Percentiles rank a stretch among this genome's conserved stretches.
Evolutionary conservation across 2,797 vertebrate species (phyloP).

Genomic region (Varecia variegata): DNA sequence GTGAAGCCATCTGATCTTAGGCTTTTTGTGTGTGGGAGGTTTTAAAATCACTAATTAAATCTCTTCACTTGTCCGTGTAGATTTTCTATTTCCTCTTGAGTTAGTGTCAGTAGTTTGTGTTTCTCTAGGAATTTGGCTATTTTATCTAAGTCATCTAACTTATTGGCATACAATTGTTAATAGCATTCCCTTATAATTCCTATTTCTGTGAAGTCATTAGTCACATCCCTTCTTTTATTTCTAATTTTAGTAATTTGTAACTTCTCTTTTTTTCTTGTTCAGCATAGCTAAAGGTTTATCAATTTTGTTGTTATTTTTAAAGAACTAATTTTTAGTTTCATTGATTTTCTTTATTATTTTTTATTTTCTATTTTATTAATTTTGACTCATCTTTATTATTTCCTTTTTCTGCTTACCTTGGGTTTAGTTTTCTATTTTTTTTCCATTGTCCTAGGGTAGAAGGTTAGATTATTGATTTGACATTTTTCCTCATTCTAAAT

Average conservation of each 20-base stretch:
- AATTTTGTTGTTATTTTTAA: background rate
- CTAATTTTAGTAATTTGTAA: background rate
- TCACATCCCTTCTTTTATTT: background rate
- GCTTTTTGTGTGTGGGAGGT: background rate
- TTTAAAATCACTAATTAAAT: background rate
- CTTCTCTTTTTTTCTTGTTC: background rate
- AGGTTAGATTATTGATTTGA: background rate
- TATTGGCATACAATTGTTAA: background rate
- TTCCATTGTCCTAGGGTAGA: background rate
- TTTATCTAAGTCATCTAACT: background rate
- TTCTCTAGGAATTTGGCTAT: background rate
- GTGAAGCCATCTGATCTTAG: background rate
- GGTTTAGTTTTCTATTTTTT: background rate
- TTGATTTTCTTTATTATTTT: background rate
- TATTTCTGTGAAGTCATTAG: background rate
- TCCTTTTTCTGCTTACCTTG: background rate
- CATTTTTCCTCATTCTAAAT: background rate
- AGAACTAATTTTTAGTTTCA: background rate
- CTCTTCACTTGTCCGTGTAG: background rate
- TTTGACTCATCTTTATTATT: background rate
- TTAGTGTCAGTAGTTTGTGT: background rate
- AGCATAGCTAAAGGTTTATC: background rate
- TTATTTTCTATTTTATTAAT: background rate
- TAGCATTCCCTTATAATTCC: background rate
- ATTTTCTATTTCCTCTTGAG: background rate